Conservation (phyloP, 2,797 vertebrate species). For the Mionectes olivaceus region DNA sequence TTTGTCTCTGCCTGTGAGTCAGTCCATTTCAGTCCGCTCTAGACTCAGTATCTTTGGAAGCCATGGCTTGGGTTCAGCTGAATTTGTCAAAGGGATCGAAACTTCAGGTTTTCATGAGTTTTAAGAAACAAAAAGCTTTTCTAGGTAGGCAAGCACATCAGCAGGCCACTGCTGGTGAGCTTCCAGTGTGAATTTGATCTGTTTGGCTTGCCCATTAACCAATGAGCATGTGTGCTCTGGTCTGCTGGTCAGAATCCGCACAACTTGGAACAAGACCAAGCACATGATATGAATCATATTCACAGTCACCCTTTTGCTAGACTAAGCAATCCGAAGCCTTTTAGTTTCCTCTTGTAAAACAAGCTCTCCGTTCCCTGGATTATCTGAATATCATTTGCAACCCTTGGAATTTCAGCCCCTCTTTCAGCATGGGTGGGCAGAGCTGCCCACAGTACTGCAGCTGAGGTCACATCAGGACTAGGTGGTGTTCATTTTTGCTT, state of each 20-base stretch:
- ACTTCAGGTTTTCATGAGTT: neutral
- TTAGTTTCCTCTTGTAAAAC: conserved; percentile 48
- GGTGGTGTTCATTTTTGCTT: neutral
- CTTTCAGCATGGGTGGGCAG: neutral
- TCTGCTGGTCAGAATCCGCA: neutral
- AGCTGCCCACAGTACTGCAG: neutral
- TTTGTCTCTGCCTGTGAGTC: neutral
- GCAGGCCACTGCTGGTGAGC: neutral
- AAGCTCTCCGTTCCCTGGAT: conserved; percentile 19
- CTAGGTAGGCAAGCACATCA: neutral
- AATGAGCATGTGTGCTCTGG: neutral
- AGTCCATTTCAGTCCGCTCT: neutral
- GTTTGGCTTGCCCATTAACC: neutral
- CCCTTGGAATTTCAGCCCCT: neutral
- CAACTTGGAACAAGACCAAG: conserved; percentile 18
- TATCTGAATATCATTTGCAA: conserved; percentile 14
- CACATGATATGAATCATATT: conserved; percentile 33
- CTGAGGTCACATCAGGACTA: conserved; percentile 30
- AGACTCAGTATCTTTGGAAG: neutral
- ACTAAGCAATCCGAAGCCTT: conserved; percentile 41
- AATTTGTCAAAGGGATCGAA: neutral
- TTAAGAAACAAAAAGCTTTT: neutral
- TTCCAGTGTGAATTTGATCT: neutral
- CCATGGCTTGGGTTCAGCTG: neutral
- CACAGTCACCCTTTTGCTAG: conserved; percentile 20